These are phyloP conservation scores for Pseudomyrmex concolor DNA, from an alignment of 1,140 invertebrate species.

Conservation along the genomic window DNA sequence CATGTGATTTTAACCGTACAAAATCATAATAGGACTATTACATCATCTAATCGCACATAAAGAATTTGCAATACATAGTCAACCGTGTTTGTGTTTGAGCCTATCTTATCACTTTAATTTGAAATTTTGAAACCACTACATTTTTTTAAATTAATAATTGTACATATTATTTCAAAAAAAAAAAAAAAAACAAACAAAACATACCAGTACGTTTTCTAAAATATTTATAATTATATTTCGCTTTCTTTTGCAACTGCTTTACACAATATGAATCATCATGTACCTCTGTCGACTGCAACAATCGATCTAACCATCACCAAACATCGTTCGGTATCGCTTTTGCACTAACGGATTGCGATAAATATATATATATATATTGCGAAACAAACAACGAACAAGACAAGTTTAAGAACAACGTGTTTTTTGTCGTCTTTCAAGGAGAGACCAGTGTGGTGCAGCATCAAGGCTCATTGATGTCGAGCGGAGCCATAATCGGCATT, in stretches of 20 bases:
- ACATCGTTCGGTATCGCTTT: conserved; percentile 82
- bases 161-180: too few relatives aligned
- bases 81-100: too few relatives aligned
- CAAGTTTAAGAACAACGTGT: conserved; percentile 54
- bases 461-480: conserved; percentile 88
- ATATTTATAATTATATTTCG: conserved; percentile 1
- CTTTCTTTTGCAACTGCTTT: neutral
- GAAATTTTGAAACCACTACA: too few relatives aligned
- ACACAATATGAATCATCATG: neutral
- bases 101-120: too few relatives aligned
- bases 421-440: conserved; percentile 83
- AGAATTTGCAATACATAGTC: too few relatives aligned
- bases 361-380: neutral
- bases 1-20: too few relatives aligned
- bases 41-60: too few relatives aligned
- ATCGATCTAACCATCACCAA: conserved; percentile 79
- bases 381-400: neutral
- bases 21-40: too few relatives aligned
- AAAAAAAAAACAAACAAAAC: conserved; percentile 29
- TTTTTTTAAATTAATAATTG: too few relatives aligned
- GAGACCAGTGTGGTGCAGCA: conserved; percentile 86
- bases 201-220: conserved; percentile 81
- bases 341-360: conserved; percentile 82
- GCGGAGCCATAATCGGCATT: conserved; percentile 91
- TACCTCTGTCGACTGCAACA: neutral